These are phyloP conservation scores for Plutella xylostella DNA, from an alignment of 2,888 invertebrate species.

Conservation along the genomic window DNA sequence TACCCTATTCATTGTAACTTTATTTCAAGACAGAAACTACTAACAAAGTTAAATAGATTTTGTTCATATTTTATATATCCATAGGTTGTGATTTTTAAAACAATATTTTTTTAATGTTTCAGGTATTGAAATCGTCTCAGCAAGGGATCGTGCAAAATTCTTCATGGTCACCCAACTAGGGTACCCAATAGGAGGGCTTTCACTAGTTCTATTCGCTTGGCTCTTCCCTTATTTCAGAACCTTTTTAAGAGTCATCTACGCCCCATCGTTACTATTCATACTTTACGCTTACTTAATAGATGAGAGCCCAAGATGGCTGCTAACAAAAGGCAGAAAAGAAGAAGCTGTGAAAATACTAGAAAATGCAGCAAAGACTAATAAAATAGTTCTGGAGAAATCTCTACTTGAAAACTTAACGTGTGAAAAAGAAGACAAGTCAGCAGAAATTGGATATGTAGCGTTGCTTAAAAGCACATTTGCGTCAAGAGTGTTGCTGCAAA, in stretches of 20 bases:
- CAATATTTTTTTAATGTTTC: too few relatives aligned
- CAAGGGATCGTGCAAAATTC: slow-evolving; percentile 64
- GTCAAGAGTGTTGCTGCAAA: slow-evolving; percentile 34
- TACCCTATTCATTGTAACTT: not conserved
- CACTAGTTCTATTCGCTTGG: slow-evolving; percentile 72
- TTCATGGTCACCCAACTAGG: slow-evolving; percentile 62
- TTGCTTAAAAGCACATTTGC: slow-evolving; percentile 33
- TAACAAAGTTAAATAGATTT: not conserved
- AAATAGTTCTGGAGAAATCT: slow-evolving; percentile 12
- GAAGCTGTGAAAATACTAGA: slow-evolving; percentile 67
- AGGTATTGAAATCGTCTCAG: slow-evolving; percentile 73
- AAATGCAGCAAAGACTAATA: slow-evolving; percentile 49
- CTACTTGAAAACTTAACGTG: slow-evolving; percentile 1
- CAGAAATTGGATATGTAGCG: not conserved
- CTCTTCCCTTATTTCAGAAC: slow-evolving; percentile 71
- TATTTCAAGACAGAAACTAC: not conserved
- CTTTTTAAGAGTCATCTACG: slow-evolving; percentile 70
- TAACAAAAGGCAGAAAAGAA: slow-evolving; percentile 68
- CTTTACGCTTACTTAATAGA: slow-evolving; percentile 71
- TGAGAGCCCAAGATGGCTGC: slow-evolving; percentile 75
- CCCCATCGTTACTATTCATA: slow-evolving; percentile 71
- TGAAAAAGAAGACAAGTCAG: slow-evolving; percentile 5
- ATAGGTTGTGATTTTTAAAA: slow-evolving; percentile 11
- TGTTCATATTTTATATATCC: not conserved
- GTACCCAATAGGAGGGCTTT: slow-evolving; percentile 69